Evolutionary conservation across 2,113 vertebrate species (phyloP).

Genomic region (Campylomormyrus numenius): DNA sequence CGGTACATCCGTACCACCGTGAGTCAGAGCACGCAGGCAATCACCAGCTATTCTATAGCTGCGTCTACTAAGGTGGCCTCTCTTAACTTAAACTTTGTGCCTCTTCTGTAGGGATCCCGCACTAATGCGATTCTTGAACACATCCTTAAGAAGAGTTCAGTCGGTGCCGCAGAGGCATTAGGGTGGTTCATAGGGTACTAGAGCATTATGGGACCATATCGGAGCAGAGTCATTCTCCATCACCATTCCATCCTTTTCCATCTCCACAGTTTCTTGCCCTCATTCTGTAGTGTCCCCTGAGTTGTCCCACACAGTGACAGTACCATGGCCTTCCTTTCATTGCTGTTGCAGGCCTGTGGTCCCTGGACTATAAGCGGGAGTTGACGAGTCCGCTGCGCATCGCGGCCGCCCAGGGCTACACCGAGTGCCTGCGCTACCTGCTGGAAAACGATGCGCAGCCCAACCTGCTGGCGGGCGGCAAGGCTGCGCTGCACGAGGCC

Average conservation of each 20-base stretch:
- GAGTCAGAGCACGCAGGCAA: background rate
- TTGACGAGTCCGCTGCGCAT: constrained; percentile 64
- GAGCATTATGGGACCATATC: background rate
- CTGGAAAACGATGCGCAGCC: constrained; percentile 49
- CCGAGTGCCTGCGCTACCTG: constrained; percentile 54
- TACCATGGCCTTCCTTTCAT: background rate
- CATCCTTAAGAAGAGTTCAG: background rate
- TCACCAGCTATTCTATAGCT: background rate
- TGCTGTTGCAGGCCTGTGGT: constrained; percentile 61
- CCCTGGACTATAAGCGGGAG: constrained; percentile 63
- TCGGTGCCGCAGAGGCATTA: background rate
- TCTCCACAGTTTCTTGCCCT: background rate
- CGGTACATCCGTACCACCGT: background rate
- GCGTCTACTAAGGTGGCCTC: background rate
- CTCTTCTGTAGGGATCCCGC: background rate
- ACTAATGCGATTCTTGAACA: background rate
- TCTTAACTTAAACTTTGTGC: background rate
- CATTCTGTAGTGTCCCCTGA: background rate
- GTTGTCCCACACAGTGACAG: background rate
- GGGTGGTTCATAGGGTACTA: background rate
- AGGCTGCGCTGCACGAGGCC: constrained; percentile 59
- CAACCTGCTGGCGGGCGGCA: constrained; percentile 51
- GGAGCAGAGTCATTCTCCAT: background rate
- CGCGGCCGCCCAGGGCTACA: constrained; percentile 51
- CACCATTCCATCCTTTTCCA: background rate